Conservation (phyloP, 2,113 vertebrate species). For the Callipepla californica region DNA sequence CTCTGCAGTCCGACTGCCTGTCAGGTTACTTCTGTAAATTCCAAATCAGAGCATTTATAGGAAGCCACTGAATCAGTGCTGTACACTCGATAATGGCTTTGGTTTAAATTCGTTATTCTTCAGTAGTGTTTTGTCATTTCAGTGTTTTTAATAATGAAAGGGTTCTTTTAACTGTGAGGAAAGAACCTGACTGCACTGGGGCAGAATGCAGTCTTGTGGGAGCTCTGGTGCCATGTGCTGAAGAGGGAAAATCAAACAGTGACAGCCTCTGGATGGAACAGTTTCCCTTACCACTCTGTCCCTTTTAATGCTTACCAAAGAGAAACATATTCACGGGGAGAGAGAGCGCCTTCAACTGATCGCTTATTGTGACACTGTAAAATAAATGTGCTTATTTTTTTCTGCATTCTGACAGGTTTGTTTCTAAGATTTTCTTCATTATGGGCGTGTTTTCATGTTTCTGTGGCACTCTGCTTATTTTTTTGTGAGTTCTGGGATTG, state of each 20-base stretch:
- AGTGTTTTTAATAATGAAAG: background rate
- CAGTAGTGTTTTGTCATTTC: background rate
- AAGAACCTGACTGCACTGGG: background rate
- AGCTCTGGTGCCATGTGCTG: background rate
- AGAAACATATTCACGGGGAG: background rate
- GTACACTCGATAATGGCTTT: background rate
- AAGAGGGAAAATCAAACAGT: background rate
- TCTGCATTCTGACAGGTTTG: background rate
- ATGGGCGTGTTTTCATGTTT: background rate
- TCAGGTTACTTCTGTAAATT: background rate
- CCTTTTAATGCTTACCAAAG: background rate
- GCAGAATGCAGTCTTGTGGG: background rate
- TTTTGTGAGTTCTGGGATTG: background rate
- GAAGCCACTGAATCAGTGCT: background rate
- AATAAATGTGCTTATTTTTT: background rate
- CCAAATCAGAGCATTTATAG: rapidly evolving
- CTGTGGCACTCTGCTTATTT: background rate
- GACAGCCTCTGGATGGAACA: background rate
- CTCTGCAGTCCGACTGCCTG: background rate
- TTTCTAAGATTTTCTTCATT: background rate
- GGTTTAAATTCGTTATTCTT: background rate
- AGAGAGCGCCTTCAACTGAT: background rate
- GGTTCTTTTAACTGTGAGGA: background rate
- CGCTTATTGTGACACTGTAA: background rate
- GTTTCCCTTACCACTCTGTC: background rate